Evolutionary conservation across 2,797 vertebrate genomes (phyloP), one percentile per base, ranked within the genome.

Genomic region (Diplodus sargus): DNA sequence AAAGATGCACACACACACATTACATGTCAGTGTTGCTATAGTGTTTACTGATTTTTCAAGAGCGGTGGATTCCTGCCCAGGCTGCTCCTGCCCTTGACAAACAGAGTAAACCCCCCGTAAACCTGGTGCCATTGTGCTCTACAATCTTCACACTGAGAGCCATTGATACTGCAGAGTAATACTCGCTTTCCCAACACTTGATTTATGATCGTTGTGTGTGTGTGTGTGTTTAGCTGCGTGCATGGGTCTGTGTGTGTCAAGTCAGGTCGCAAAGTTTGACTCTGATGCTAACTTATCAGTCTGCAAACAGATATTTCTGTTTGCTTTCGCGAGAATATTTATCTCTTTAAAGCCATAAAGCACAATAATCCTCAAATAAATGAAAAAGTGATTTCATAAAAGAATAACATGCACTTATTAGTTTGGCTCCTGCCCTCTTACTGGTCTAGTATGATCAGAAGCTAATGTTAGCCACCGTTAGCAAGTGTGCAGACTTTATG

Each of bases 71-170:
- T 82, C 84, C 73, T 85, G 64, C 65, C 68, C 72, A 60, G 57
- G 78, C 48, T 53, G 52, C 89, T 85, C 87, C 87, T 89, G 83
- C 94, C 94, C 69, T 96, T 85, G 82, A 92, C 89, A 95, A 95
- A 96, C 94, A 91, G 72, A 86, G 70, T 81, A 90, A 93, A 93
- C 62, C 91, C 82, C 85, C 61, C 74, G 76, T 91, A 91, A 88
- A 93, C 87, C 86, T 87, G 59, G 42, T 64, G 69, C 64, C 81
- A 72, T 89, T 87, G 80, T 89, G 75, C 79, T 47, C 66, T 30
- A 52, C 67, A 82, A 16, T 51, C 76, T 70, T 67, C 79, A 76
- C 74, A 89, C 87, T 89, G 78, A 86, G 77, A 85, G 61, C 70
- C 68, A 51, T 69, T 89, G 77, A 90, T 81, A 70, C 39, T 4